Evolutionary conservation across 2,797 vertebrate species (phyloP), one percentile per base, ranked within the genome.

Genomic region (Lithobates sylvaticus): DNA sequence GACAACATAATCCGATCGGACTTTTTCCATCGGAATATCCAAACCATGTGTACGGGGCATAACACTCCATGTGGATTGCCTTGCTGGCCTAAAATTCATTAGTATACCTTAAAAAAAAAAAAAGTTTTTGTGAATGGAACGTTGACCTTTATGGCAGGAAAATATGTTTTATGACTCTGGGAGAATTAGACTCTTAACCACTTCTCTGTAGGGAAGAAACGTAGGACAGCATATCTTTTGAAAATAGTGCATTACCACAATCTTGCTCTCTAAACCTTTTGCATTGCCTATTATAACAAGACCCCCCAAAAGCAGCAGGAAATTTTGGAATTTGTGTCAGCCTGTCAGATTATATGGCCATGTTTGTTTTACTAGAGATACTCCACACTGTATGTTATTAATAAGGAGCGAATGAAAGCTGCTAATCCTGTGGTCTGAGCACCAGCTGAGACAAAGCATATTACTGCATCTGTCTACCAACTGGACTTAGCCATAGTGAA

Each of bases 201-300:
- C 23, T 61, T 69, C 70, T 74, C 21, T 7, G 76, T 32, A 16
- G 64, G 70, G 76, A 69, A 42, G 70, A 87, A 68, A 34, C 13
- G 18, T 78, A 76, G 85, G 67, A 78, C 76, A 71, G 47, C 76
- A 34, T 71, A 44, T 70, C 65, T n/a, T 61, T 67, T 69, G 27
- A 64, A 82, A 86, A 82, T 70, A 69, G 29, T 65, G 13, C n/a
- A 58, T 70, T 58, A 82, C 50, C 79, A 65, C 73, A 82, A 70
- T 34, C 50, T 54, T 77, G 65, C 61, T 75, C 58, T 58, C 74
- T 61, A 81, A 81, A 86, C 75, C 54, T 74, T 78, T 61, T 67
- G 65, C 79, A 47, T 39, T 76, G 36, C 47, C 13, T 54, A 71
- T 39, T 27, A 42, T 47, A 83, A 78, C 13, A 83, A 72, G 54